A percentile compares a stretch with the other conserved stretches of the same genome.
Conservation (phyloP, 2,797 vertebrate genomes). For the Pitangus sulphuratus region DNA sequence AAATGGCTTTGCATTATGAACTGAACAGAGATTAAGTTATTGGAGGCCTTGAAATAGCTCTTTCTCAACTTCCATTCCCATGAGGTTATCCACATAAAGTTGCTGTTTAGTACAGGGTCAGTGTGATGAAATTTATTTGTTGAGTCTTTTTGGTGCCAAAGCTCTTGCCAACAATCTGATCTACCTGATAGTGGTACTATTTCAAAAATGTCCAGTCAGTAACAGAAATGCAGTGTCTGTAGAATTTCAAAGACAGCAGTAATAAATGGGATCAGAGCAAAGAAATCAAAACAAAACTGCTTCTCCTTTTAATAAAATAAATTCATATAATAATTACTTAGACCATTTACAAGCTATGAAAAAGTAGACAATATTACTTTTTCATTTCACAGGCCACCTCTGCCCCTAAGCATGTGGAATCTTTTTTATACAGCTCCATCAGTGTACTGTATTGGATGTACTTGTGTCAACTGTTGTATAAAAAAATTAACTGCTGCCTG, state of each 20-base stretch:
- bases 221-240: conserved; percentile 60
- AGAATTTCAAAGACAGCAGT: conserved; percentile 38
- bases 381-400: neutral
- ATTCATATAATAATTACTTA: neutral
- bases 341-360: neutral
- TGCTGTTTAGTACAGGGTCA: conserved; percentile 80
- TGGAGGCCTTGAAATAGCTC: conserved; percentile 81
- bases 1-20: conserved; percentile 74
- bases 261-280: conserved; percentile 5
- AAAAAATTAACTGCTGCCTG: neutral
- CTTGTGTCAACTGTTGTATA: neutral
- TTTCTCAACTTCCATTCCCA: conserved; percentile 81
- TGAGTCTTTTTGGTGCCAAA: conserved; percentile 83
- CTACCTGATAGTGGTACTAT: conserved; percentile 81
- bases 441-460: neutral
- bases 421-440: neutral
- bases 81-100: conserved; percentile 79
- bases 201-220: conserved; percentile 77
- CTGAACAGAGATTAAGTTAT: conserved; percentile 78
- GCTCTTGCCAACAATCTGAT: conserved; percentile 79
- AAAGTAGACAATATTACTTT: neutral
- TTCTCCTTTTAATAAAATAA: neutral
- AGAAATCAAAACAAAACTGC: neutral
- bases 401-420: neutral
- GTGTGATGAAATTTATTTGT: conserved; percentile 84